Evolutionary conservation across 2,888 invertebrate species (phyloP), one percentile per base, ranked within the genome.

Genomic region (Cremastinae sp.): DNA sequence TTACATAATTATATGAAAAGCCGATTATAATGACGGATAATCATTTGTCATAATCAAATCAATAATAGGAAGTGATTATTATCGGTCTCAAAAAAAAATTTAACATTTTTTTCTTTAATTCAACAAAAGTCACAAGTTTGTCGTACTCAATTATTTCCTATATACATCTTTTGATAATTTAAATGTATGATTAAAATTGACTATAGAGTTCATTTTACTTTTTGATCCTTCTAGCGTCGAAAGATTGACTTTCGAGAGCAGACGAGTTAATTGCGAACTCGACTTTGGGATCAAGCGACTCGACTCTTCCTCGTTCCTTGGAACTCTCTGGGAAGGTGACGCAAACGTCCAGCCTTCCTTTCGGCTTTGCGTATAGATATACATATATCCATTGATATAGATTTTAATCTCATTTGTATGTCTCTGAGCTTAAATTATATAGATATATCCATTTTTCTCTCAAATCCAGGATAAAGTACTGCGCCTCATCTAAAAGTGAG

Each of bases 211-310:
- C n/a, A n/a, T n/a, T n/a, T n/a, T 28, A 5, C 28, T 2, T 28
- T 34, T 54, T 41, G 12, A 14, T 38, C 41, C 22, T 14, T 20
- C 20, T 16, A 36, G 47, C 49, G 38, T 51, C 43, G 56, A 45
- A 59, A 74, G 69, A 74, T n/a, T n/a, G 20, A 62, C 62, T 74
- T 49, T 47, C 61, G 47, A 22, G 59, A 59, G 51, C 54, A 69
- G 64, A 56, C 49, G 64, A 74, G 69, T 70, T 74, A 74, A 74
- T 74, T 74, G 69, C 64, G 38, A n/a, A 69, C 43, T 36, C 34
- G 56, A 56, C 14, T 43, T 41, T 20, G 56, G 69, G 43, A 70
- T 74, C 69, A 64, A 59, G 22, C 59, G 58, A 58, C 66, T 74
- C 41, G 64, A 74, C 74, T 70, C 69, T 58, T 36, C 38, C 58